These are phyloP conservation scores for Rhinopomastus cyanomelas DNA, from an alignment of 2,113 vertebrate species.

Conservation along the genomic window DNA sequence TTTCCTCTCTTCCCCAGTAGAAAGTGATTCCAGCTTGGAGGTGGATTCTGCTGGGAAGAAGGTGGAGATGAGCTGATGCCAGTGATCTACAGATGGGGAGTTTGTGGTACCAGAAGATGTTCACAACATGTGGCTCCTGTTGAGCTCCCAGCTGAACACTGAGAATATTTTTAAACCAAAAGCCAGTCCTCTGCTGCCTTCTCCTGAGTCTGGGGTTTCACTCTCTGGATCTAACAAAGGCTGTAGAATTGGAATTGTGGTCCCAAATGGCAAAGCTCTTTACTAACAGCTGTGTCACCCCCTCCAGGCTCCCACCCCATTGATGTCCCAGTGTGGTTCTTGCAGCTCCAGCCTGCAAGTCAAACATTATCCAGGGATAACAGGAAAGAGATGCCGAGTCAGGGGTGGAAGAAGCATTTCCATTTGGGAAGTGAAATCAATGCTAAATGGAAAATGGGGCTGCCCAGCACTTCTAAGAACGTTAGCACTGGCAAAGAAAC, in stretches of 20 bases:
- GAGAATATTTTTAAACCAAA: background rate
- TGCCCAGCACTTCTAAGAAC: background rate
- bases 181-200: background rate
- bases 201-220: background rate
- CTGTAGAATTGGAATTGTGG: background rate
- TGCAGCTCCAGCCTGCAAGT: background rate
- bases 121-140: background rate
- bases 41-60: background rate
- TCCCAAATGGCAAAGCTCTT: background rate
- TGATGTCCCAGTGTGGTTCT: background rate
- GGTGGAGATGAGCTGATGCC: background rate
- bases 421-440: background rate
- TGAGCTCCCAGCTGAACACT: background rate
- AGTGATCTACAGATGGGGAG: background rate
- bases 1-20: background rate
- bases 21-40: background rate
- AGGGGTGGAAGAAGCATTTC: background rate
- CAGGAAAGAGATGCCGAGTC: background rate
- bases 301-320: background rate
- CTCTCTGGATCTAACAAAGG: background rate
- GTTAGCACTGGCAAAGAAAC: background rate
- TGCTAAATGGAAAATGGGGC: background rate
- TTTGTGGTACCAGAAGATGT: background rate
- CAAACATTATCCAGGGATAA: background rate
- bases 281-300: background rate